phyloP scores from a whole-genome alignment of 2,888 invertebrate genomes.

The Ophion obscuratus region DNA sequence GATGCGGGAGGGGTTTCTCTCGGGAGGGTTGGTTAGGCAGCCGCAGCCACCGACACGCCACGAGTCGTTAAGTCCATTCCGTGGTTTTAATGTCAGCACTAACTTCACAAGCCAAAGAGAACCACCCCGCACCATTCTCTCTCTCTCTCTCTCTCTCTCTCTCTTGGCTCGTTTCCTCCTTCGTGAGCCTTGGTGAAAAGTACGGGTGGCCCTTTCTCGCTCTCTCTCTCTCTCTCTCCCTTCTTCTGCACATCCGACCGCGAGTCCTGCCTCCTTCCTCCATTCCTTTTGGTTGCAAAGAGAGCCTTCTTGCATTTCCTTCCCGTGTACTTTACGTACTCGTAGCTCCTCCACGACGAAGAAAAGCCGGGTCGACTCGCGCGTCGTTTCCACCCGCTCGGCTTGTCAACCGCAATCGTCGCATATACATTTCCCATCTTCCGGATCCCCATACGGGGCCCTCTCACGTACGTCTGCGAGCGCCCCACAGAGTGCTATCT shows the following conservation, averaged over 20 bases:
- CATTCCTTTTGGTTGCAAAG: constrained; percentile 34
- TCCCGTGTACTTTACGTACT: constrained; percentile 54
- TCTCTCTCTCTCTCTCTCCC: neutral
- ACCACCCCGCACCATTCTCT: constrained; percentile 11
- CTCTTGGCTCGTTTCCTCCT: constrained; percentile 26
- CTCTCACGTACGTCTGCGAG: constrained; percentile 3
- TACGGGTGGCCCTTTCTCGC: constrained; percentile 14
- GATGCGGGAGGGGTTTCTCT: constrained; percentile 55
- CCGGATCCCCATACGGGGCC: constrained; percentile 15
- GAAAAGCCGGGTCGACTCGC: constrained; percentile 33
- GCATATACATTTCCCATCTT: constrained; percentile 71
- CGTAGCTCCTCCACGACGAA: constrained; percentile 41
- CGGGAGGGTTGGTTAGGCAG: constrained; percentile 68
- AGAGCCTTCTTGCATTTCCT: constrained; percentile 50
- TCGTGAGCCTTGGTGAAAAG: constrained; percentile 30
- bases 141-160: neutral
- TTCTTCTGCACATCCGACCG: constrained; percentile 65
- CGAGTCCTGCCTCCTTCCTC: constrained; percentile 49
- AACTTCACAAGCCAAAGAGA: constrained; percentile 73
- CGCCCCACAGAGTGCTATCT: neutral
- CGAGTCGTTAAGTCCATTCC: constrained; percentile 80
- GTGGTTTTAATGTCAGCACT: constrained; percentile 80
- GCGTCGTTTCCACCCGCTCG: constrained; percentile 46
- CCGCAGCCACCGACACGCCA: constrained; percentile 77
- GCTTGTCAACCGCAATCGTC: constrained; percentile 73